A percentile compares a stretch with the other conserved stretches of the same genome.
These are phyloP conservation scores for Chelidonichthys spinosus DNA, from an alignment of 2,797 vertebrate species.

Conservation along the genomic window DNA sequence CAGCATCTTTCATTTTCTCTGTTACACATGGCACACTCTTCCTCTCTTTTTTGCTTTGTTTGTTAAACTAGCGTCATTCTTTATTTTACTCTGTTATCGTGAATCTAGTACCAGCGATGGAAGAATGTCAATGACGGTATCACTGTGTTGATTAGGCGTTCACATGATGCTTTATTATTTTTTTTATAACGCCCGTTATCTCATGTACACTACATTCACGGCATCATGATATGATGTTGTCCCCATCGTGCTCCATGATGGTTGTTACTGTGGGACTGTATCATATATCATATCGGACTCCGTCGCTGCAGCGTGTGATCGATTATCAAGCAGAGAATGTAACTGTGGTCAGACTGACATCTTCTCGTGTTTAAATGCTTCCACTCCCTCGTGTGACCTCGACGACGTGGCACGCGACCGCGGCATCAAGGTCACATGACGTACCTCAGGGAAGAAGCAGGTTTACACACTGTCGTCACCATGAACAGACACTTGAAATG, in stretches of 20 bases:
- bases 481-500: conserved; percentile 56
- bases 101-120: conserved; percentile 60
- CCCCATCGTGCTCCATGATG: conserved; percentile 35
- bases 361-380: conserved; percentile 63
- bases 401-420: conserved; percentile 55
- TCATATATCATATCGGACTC: conserved; percentile 64
- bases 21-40: conserved; percentile 9
- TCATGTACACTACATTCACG: conserved; percentile 56
- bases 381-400: conserved; percentile 35
- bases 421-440: background rate
- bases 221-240: conserved; percentile 34
- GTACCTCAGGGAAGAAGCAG: conserved; percentile 74
- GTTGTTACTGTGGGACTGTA: conserved; percentile 46
- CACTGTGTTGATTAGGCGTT: conserved; percentile 36
- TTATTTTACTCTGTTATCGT: conserved; percentile 58
- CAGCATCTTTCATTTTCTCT: conserved; percentile 6
- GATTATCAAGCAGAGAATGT: conserved; percentile 74
- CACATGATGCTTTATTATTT: conserved; percentile 42
- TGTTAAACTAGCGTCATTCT: conserved; percentile 39
- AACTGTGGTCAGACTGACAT: conserved; percentile 72
- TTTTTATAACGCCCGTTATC: conserved; percentile 53
- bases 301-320: conserved; percentile 70
- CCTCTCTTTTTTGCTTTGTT: conserved; percentile 26
- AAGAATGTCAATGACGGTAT: conserved; percentile 65
- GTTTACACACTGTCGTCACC: conserved; percentile 39